These are phyloP conservation scores for Ophraella communa DNA, from an alignment of 2,888 invertebrate genomes.

Conservation along the genomic window DNA sequence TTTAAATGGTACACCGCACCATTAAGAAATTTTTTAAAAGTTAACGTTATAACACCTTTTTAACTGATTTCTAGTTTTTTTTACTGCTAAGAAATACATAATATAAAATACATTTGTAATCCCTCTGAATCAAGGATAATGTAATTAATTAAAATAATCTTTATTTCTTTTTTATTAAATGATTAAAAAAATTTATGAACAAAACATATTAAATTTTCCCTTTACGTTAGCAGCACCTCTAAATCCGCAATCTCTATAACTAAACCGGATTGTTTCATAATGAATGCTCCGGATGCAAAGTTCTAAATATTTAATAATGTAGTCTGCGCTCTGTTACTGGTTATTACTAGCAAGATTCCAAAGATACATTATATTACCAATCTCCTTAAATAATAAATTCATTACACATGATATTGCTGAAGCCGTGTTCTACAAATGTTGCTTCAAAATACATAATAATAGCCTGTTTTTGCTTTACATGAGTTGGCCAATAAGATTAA, in stretches of 20 bases:
- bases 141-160: too few relatives aligned
- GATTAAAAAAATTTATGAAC: too few relatives aligned
- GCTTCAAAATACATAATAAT: background rate
- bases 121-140: too few relatives aligned
- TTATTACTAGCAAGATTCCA: constrained; percentile 5
- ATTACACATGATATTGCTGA: constrained; percentile 6
- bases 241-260: constrained; percentile 2
- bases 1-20: too few relatives aligned
- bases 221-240: background rate
- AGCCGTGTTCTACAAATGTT: background rate
- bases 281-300: constrained; percentile 1
- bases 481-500: background rate
- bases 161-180: too few relatives aligned
- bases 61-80: too few relatives aligned
- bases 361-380: background rate
- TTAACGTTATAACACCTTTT: too few relatives aligned
- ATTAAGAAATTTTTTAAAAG: too few relatives aligned
- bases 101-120: too few relatives aligned
- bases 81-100: too few relatives aligned
- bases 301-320: constrained; percentile 6
- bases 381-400: constrained; percentile 11
- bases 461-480: background rate
- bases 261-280: background rate
- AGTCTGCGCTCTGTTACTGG: background rate
- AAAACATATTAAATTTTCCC: background rate